These are phyloP conservation scores for Anguilla japonica DNA, from an alignment of 2,113 vertebrate species.

Conservation along the genomic window DNA sequence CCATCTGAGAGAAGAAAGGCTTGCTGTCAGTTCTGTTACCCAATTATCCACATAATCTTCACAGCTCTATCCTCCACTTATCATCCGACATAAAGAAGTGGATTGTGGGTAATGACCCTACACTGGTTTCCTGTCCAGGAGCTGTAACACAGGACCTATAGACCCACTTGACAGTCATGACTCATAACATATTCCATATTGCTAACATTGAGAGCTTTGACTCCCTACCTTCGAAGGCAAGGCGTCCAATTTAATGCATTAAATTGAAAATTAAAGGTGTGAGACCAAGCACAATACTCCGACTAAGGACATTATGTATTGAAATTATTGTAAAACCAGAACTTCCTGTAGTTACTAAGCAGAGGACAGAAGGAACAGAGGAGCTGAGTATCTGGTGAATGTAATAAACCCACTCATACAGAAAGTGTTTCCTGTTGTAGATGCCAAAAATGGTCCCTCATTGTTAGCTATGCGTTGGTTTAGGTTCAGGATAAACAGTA, in stretches of 20 bases:
- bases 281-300: neutral
- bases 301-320: neutral
- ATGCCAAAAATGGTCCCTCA: neutral
- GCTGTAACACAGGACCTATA: neutral
- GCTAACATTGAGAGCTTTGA: no score
- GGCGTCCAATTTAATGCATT: neutral
- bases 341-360: neutral
- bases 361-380: neutral
- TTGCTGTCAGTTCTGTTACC: neutral
- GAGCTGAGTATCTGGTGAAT: neutral
- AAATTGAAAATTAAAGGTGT: neutral
- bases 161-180: neutral
- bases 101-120: neutral
- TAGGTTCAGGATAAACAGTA: no score
- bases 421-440: neutral
- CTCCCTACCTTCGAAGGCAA: neutral
- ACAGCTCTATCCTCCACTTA: neutral
- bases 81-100: neutral
- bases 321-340: neutral
- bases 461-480: neutral
- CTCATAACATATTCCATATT: no score
- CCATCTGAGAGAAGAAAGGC: constrained; percentile 78
- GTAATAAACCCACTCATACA: neutral
- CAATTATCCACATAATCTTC: neutral
- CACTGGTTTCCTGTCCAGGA: neutral